A percentile compares a stretch with the other conserved stretches of the same genome.
These are phyloP conservation scores for Euura lappo DNA, from an alignment of 1,140 invertebrate genomes.

Conservation along the genomic window DNA sequence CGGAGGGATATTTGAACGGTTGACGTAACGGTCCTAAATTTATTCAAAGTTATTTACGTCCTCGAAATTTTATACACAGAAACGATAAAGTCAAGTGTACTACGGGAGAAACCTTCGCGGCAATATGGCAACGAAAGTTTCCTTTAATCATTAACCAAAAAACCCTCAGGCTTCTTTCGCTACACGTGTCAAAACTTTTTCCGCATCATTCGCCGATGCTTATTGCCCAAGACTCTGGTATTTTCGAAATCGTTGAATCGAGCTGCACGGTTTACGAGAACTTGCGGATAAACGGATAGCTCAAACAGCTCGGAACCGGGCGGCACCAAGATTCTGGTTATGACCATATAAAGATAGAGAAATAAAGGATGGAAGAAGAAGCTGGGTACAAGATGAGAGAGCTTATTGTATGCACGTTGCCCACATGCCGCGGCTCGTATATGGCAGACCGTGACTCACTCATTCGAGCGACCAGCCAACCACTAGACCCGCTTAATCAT, in stretches of 20 bases:
- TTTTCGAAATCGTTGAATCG: no score
- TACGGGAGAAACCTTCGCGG: no score
- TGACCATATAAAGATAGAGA: slow-evolving; percentile 1
- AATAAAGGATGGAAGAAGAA: neutral
- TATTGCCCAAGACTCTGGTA: no score
- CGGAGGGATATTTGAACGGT: neutral
- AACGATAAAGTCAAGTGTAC: no score
- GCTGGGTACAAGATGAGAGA: neutral
- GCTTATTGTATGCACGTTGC: neutral
- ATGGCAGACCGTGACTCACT: neutral
- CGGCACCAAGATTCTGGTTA: neutral
- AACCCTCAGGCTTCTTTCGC: no score
- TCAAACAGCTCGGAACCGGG: neutral
- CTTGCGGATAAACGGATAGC: neutral
- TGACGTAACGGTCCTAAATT: neutral
- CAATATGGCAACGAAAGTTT: no score
- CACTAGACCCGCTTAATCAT: slow-evolving; percentile 1
- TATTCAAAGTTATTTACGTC: neutral
- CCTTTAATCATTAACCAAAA: no score
- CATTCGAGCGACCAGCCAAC: neutral
- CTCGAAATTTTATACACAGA: neutral
- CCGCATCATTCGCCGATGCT: no score
- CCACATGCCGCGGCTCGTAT: neutral
- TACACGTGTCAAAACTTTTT: no score
- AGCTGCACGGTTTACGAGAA: neutral